Percentiles rank a stretch among this genome's conserved stretches.
phyloP scores from a whole-genome alignment of 2,888 invertebrate species.

The Pteria penguin region DNA sequence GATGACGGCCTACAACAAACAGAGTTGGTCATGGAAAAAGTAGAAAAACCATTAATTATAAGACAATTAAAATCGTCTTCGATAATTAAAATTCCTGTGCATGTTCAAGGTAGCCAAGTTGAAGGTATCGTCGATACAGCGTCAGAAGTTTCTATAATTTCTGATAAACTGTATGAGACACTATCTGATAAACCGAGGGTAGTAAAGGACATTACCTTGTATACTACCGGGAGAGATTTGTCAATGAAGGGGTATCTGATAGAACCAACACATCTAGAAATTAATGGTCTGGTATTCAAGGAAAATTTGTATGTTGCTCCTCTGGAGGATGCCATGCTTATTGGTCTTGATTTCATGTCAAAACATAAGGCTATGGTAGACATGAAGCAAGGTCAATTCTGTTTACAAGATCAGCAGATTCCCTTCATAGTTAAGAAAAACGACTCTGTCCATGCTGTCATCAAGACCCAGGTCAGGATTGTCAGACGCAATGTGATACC shows the following conservation, averaged over 20 bases:
- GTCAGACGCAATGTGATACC: no score
- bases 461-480: no score
- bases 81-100: background rate
- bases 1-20: background rate
- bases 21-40: no score
- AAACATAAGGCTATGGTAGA: background rate
- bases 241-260: background rate
- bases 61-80: background rate
- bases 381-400: background rate
- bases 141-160: conserved; percentile 1
- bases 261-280: background rate
- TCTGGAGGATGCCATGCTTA: no score
- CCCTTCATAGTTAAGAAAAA: no score
- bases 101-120: background rate
- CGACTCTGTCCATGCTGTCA: no score
- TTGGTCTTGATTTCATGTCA: no score
- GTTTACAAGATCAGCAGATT: background rate
- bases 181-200: background rate
- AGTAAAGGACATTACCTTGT: background rate
- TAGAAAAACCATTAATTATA: background rate
- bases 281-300: background rate
- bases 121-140: conserved; percentile 2
- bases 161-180: background rate
- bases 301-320: background rate
- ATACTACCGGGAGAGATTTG: conserved; percentile 4